These are phyloP conservation scores for Macroramphosus scolopax DNA, from an alignment of 2,797 vertebrate genomes.

Conservation along the genomic window DNA sequence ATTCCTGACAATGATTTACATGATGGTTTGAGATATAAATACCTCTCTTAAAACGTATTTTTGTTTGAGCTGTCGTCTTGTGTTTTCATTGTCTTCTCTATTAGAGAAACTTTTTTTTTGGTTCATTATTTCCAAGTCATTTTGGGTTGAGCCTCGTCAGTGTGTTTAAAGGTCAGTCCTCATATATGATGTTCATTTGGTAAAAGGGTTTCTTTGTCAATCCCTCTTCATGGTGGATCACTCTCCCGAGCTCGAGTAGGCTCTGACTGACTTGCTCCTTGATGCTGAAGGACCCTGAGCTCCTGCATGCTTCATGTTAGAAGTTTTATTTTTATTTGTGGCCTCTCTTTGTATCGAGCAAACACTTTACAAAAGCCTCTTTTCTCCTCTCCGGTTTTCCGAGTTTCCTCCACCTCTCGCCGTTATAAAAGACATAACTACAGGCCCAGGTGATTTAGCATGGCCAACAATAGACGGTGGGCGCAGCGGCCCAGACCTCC, in stretches of 20 bases:
- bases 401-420: slow-evolving; percentile 46
- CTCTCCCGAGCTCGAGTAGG: slow-evolving; percentile 47
- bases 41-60: slow-evolving; percentile 15
- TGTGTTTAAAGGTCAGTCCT: slow-evolving; percentile 21
- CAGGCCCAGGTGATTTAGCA: slow-evolving; percentile 69
- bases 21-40: slow-evolving; percentile 12
- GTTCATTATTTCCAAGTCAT: slow-evolving; percentile 39
- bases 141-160: slow-evolving; percentile 25
- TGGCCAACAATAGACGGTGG: slow-evolving; percentile 73
- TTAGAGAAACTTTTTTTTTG: slow-evolving; percentile 29
- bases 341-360: slow-evolving; percentile 70
- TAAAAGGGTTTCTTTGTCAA: slow-evolving; percentile 52
- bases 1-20: slow-evolving; percentile 23
- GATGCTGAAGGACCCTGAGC: slow-evolving; percentile 61
- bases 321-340: slow-evolving; percentile 62
- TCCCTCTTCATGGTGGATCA: slow-evolving; percentile 53
- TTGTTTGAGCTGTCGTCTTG: slow-evolving; percentile 29
- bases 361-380: slow-evolving; percentile 74
- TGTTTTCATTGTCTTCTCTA: slow-evolving; percentile 33
- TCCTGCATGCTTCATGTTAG: slow-evolving; percentile 36
- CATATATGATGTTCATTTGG: slow-evolving; percentile 65
- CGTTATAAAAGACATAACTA: slow-evolving; percentile 75
- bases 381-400: slow-evolving; percentile 69
- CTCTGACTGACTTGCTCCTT: slow-evolving; percentile 51
- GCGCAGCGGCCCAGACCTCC: slow-evolving; percentile 62